Base-by-base conservation (phyloP, 2,888 invertebrate genomes). In the Geotrupes spiniger region DNA sequence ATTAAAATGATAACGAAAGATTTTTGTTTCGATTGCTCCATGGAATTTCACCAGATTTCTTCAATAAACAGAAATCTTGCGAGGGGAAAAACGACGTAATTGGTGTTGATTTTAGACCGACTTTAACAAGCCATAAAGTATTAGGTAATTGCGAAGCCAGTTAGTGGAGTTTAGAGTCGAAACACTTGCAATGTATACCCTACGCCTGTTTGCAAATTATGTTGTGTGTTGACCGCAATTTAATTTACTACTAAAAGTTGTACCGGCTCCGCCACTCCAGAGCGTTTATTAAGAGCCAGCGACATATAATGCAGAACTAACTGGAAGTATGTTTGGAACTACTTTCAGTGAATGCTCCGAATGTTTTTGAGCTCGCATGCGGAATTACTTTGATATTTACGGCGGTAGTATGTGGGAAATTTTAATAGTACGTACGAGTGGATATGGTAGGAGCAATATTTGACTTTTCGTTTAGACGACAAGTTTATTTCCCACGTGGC, bases 191-290 rank as follows among this genome's bases (percentile, higher is more conserved):
- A 29, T 14, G 11, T 33, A 33, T 33, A 33, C 14, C 8, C 14
- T 15, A 14, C 33, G 15, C 33, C 49, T 47, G 56, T 58, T 51
- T 56, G 55, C 54, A 60, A 61, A 62, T 60, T 59, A 57, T 49
- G 50, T 55, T 55, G 54, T 57, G 57, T 56, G 50, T 47, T 53
- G 58, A 57, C 61, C 61, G 53, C 60, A 60, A 61, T 56, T 56
- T 60, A 59, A 63, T 61, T 61, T 58, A 56, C 50, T 53, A 54
- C 57, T 53, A 51, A 53, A 48, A 62, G 57, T 61, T 61, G 53
- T 46, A 46, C 48, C 21, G 10, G 14, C 37, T 27, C 33, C 16
- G 5, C 47, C 33, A 50, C 47, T 50, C 47, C 45, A 50, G 17
- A 42, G 44, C 41, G 50, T 45, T 50, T 53, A 53, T 53, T 53